Percentiles rank a stretch among this genome's conserved stretches.
phyloP scores from a whole-genome alignment of 2,797 vertebrate species.

The Sorex maritimensis region DNA sequence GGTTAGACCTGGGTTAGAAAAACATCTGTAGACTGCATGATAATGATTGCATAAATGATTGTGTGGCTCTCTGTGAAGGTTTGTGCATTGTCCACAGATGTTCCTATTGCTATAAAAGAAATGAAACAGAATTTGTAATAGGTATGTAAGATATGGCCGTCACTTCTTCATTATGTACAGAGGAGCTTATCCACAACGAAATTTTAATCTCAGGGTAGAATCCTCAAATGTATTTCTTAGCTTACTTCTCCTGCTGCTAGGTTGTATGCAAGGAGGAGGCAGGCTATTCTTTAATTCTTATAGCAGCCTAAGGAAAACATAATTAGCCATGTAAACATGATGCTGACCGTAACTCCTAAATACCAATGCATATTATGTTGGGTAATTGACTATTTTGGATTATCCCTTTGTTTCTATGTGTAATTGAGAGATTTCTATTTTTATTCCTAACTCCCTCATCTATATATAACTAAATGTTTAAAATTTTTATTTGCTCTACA shows the following conservation, averaged over 20 bases:
- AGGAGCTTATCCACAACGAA: constrained; percentile 29
- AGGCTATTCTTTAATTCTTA: constrained; percentile 24
- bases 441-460: background rate
- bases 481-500: constrained; percentile 59
- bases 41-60: constrained; percentile 64
- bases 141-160: constrained; percentile 12
- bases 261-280: constrained; percentile 1
- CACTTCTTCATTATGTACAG: constrained; percentile 28
- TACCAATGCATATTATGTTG: background rate
- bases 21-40: constrained; percentile 54
- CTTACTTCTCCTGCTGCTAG: constrained; percentile 35
- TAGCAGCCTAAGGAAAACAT: constrained; percentile 21
- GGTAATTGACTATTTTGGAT: constrained; percentile 24
- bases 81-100: background rate
- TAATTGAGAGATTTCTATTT: constrained; percentile 61
- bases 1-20: constrained; percentile 45
- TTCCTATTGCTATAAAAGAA: constrained; percentile 41
- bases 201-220: constrained; percentile 58
- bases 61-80: constrained; percentile 40
- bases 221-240: constrained; percentile 16
- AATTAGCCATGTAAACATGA: constrained; percentile 22
- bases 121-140: constrained; percentile 31
- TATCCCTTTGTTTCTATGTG: constrained; percentile 50
- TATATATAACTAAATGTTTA: constrained; percentile 33
- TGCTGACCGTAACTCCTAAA: background rate